phyloP scores from a whole-genome alignment of 2,888 invertebrate species.

The Cheilosia vernalis region DNA sequence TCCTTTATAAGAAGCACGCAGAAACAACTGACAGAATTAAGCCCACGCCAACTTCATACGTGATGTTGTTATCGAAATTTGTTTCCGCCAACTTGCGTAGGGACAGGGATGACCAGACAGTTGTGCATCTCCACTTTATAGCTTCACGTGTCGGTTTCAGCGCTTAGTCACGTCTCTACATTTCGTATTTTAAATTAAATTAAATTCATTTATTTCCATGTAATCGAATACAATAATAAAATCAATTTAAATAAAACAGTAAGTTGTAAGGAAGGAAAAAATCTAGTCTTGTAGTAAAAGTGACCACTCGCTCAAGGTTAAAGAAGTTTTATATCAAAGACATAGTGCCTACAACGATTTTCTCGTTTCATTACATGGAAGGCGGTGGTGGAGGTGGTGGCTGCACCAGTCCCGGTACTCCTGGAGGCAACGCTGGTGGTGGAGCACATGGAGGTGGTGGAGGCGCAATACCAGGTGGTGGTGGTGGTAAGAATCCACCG shows the following conservation, averaged over 20 bases:
- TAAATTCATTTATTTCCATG: constrained; percentile 26
- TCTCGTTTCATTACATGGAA: constrained; percentile 70
- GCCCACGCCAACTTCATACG: too few relatives aligned
- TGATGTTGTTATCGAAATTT: too few relatives aligned
- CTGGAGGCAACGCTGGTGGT: constrained; percentile 85
- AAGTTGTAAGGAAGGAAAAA: constrained; percentile 6
- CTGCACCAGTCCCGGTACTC: constrained; percentile 85
- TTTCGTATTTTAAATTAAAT: not conserved
- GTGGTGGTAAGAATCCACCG: constrained; percentile 80
- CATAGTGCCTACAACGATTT: not conserved
- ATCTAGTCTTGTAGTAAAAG: constrained; percentile 37
- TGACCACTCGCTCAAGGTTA: constrained; percentile 21
- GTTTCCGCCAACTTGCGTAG: too few relatives aligned
- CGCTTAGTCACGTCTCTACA: too few relatives aligned
- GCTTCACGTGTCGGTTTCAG: too few relatives aligned
- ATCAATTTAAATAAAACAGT: constrained; percentile 34
- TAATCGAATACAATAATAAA: constrained; percentile 28
- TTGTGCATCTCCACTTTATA: too few relatives aligned
- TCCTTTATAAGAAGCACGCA: too few relatives aligned
- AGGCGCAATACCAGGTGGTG: constrained; percentile 82
- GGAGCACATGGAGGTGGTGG: constrained; percentile 85
- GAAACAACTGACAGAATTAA: too few relatives aligned
- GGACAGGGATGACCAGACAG: too few relatives aligned
- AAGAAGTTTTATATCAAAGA: not conserved
- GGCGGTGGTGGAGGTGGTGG: constrained; percentile 89